These are phyloP conservation scores for Phoxinus phoxinus DNA, from an alignment of 2,113 vertebrate species.

Conservation along the genomic window DNA sequence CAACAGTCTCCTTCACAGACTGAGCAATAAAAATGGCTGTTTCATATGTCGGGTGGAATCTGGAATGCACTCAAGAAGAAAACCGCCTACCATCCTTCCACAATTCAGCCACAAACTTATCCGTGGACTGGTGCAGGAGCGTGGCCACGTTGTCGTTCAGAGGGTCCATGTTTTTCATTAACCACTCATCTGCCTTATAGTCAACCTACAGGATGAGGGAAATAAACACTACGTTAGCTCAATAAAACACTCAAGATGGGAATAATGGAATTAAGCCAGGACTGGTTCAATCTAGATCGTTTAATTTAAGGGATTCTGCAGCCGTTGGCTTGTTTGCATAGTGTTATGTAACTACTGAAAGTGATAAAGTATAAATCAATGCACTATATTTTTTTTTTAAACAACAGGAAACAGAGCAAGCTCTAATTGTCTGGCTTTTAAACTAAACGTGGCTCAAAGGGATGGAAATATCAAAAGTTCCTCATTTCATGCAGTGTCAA, in stretches of 20 bases:
- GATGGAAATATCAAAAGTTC: conserved; percentile 23
- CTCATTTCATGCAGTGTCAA: conserved; percentile 32
- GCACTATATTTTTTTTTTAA: neutral
- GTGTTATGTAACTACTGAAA: conserved; percentile 14
- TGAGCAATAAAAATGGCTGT: neutral
- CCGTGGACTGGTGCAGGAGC: conserved; percentile 93
- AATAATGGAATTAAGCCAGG: neutral
- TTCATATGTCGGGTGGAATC: neutral
- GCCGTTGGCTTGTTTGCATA: neutral
- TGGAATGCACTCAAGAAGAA: neutral
- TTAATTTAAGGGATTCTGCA: neutral
- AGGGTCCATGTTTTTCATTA: conserved; percentile 99
- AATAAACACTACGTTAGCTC: neutral
- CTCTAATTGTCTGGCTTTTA: neutral
- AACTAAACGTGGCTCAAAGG: conserved; percentile 12
- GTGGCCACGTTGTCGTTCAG: conserved; percentile 98
- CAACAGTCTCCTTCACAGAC: conserved; percentile 39
- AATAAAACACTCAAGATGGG: conserved; percentile 6
- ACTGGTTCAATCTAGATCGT: neutral
- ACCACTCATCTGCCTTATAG: conserved; percentile 98
- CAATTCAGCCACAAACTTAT: conserved; percentile 94
- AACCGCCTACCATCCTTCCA: conserved; percentile 94
- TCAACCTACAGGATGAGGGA: conserved; percentile 84
- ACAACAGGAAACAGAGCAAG: conserved; percentile 18
- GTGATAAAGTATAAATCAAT: neutral